These are phyloP conservation scores for Scartelaos histophorus DNA, from an alignment of 2,113 vertebrate genomes.

Conservation along the genomic window DNA sequence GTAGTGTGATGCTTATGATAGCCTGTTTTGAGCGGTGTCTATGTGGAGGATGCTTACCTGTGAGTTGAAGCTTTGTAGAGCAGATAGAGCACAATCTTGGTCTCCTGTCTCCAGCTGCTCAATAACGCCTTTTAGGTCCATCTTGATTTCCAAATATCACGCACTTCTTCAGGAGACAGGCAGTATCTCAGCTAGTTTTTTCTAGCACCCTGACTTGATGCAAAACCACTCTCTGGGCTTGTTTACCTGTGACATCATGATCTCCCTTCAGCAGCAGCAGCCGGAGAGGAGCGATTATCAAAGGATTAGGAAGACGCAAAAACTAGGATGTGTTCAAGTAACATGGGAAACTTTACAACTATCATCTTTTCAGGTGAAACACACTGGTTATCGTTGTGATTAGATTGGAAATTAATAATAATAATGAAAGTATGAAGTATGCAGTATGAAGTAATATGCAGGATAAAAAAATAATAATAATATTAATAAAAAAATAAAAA, in stretches of 20 bases:
- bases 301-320: slow-evolving; percentile 31
- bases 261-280: slow-evolving; percentile 27
- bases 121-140: slow-evolving; percentile 83
- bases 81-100: slow-evolving; percentile 78
- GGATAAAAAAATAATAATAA: not conserved
- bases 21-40: not conserved
- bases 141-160: slow-evolving; percentile 51
- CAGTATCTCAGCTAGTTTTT: not conserved
- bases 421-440: no score
- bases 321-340: slow-evolving; percentile 41
- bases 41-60: slow-evolving; percentile 61
- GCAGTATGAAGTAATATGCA: not conserved
- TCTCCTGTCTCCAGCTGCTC: slow-evolving; percentile 82
- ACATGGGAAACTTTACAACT: not conserved
- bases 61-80: slow-evolving; percentile 83
- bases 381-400: not conserved
- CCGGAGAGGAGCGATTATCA: slow-evolving; percentile 59
- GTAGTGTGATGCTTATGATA: not conserved
- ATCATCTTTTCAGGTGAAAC: not conserved
- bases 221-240: slow-evolving; percentile 7
- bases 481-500: not conserved
- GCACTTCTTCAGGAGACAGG: not conserved
- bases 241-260: slow-evolving; percentile 32
- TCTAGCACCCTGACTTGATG: not conserved
- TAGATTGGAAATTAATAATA: not conserved